Percentiles rank a stretch among this genome's conserved stretches.
phyloP scores from a whole-genome alignment of 1,140 invertebrate species.

The Uloborus diversus region DNA sequence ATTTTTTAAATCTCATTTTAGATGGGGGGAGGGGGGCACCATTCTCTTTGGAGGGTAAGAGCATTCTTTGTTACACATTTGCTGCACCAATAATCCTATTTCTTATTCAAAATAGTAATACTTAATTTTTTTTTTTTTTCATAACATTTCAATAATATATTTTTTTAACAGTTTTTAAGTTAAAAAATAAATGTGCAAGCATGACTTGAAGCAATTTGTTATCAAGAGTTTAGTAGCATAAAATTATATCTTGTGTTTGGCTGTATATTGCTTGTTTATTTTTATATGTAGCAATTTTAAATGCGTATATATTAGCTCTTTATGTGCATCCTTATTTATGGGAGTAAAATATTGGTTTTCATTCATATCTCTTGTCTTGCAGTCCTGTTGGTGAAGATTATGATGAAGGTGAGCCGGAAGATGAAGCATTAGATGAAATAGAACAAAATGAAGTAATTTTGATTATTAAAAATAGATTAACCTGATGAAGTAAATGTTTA shows the following conservation, averaged over 20 bases:
- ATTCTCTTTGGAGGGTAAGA: too few species aligned
- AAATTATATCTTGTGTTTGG: not conserved
- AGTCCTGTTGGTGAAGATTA: slow-evolving; percentile 51
- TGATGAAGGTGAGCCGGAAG: slow-evolving; percentile 53
- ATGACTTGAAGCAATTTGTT: too few species aligned
- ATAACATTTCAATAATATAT: too few species aligned
- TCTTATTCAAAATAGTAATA: too few species aligned
- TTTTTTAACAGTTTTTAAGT: too few species aligned
- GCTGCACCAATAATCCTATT: too few species aligned
- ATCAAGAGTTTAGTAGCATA: not conserved
- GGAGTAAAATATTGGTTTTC: not conserved
- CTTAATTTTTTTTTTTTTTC: too few species aligned
- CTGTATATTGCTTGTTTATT: not conserved
- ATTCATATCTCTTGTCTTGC: not conserved
- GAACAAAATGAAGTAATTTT: slow-evolving; percentile 54
- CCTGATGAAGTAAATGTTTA: not conserved
- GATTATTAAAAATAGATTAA: not conserved
- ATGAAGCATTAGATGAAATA: slow-evolving; percentile 52
- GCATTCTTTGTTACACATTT: too few species aligned
- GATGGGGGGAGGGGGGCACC: too few species aligned
- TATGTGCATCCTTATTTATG: not conserved
- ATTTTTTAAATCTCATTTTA: too few species aligned
- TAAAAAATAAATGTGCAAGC: too few species aligned
- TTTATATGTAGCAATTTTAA: not conserved
- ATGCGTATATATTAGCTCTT: not conserved